These are phyloP conservation scores for Acropora tenuis DNA, from an alignment of 64 coral and sea anemone species.

Conservation along the genomic window DNA sequence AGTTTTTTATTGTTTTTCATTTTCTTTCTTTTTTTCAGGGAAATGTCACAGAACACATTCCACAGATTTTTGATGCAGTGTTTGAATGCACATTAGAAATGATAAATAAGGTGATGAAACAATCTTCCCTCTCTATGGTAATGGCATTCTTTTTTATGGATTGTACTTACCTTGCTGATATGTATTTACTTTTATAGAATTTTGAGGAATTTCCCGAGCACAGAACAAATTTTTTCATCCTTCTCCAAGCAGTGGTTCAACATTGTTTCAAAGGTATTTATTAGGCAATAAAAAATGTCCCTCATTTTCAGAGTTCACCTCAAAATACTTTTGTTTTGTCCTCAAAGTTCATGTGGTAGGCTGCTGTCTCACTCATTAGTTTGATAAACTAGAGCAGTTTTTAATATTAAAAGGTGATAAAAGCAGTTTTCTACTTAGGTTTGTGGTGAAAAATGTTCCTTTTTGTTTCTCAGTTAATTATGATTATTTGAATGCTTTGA, in stretches of 20 bases:
- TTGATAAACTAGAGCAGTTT: too few relatives aligned
- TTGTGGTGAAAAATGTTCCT: too few relatives aligned
- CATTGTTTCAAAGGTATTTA: slow-evolving; percentile 92
- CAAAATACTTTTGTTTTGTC: too few relatives aligned
- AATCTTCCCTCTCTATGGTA: neutral
- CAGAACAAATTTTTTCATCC: slow-evolving; percentile 96
- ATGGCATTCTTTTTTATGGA: neutral
- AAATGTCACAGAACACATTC: slow-evolving; percentile 88
- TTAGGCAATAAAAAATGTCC: too few relatives aligned
- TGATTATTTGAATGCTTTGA: too few relatives aligned
- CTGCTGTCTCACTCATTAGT: too few relatives aligned
- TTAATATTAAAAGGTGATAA: too few relatives aligned
- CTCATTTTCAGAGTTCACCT: too few relatives aligned
- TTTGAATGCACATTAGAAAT: slow-evolving; percentile 98
- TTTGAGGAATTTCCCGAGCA: slow-evolving; percentile 99
- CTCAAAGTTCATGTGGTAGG: too few relatives aligned
- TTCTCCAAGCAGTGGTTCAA: slow-evolving; percentile 95
- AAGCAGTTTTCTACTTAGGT: too few relatives aligned
- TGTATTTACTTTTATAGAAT: slow-evolving; percentile 44
- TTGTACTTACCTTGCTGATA: neutral
- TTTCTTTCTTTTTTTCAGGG: slow-evolving; percentile 27
- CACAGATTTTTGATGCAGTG: slow-evolving; percentile 96
- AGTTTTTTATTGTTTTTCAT: too few relatives aligned
- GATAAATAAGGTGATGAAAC: slow-evolving; percentile 87
- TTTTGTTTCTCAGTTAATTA: too few relatives aligned